Conservation (phyloP, 1,140 invertebrate genomes). For the Drosophila oshimai region DNA sequence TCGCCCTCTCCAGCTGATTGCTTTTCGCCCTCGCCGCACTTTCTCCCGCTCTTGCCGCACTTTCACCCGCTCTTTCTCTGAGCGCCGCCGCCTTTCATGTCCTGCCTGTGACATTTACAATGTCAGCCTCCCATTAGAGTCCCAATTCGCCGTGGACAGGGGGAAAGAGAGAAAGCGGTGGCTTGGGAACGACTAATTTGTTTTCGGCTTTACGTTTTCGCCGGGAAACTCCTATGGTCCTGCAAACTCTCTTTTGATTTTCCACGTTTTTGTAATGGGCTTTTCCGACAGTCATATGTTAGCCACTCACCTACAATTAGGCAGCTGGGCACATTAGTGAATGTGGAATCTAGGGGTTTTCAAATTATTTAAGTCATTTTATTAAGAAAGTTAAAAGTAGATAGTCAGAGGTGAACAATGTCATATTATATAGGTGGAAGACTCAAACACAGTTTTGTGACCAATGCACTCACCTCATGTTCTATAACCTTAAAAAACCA, state of each 20-base stretch:
- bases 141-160: constrained; percentile 20
- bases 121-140: constrained; percentile 44
- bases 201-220: constrained; percentile 44
- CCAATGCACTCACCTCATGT: too few species aligned
- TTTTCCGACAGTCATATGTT: constrained; percentile 50
- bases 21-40: background rate
- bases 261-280: constrained; percentile 20
- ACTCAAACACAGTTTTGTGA: too few species aligned
- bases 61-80: constrained; percentile 10
- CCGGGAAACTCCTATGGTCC: constrained; percentile 54
- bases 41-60: background rate
- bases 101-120: constrained; percentile 66
- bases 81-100: constrained; percentile 54
- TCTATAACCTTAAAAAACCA: too few species aligned
- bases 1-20: background rate
- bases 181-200: constrained; percentile 46
- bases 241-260: constrained; percentile 58
- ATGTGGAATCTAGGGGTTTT: too few species aligned
- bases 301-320: constrained; percentile 2
- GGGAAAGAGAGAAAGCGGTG: background rate
- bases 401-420: too few species aligned
- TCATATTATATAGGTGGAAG: too few species aligned
- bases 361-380: too few species aligned
- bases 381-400: too few species aligned
- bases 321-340: background rate